phyloP scores from a whole-genome alignment of 2,888 invertebrate species.

The Melinopterus prodromus region DNA sequence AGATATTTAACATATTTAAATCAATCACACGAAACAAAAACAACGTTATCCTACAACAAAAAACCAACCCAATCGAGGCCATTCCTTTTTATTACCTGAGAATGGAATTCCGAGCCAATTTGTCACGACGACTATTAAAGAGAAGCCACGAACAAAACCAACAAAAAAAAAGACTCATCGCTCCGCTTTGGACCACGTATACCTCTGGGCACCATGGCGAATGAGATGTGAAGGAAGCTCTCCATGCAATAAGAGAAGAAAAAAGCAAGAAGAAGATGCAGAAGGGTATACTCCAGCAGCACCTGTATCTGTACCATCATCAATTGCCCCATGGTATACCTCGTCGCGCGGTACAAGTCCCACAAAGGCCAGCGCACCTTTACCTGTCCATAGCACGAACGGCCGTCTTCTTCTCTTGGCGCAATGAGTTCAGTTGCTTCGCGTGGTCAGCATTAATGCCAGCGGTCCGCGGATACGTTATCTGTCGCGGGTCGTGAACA shows the following conservation, averaged over 20 bases:
- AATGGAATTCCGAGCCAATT: slow-evolving; percentile 22
- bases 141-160: neutral
- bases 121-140: slow-evolving; percentile 17
- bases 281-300: neutral
- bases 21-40: too few relatives aligned
- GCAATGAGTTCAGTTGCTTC: slow-evolving; percentile 29
- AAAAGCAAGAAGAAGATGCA: slow-evolving; percentile 22
- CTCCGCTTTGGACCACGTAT: neutral
- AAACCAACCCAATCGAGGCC: neutral
- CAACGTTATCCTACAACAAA: neutral
- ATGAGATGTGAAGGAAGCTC: slow-evolving; percentile 12
- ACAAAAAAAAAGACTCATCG: neutral
- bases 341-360: neutral
- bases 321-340: neutral
- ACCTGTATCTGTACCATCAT: slow-evolving; percentile 24
- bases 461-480: neutral
- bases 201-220: neutral
- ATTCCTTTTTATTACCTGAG: neutral
- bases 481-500: neutral
- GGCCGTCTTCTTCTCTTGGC: slow-evolving; percentile 20
- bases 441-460: slow-evolving; percentile 17
- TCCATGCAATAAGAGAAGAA: too few relatives aligned
- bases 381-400: slow-evolving; percentile 14
- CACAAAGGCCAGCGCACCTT: slow-evolving; percentile 33
- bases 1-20: too few relatives aligned